Conservation (phyloP, 1,140 invertebrate genomes). For the Oryzaephilus surinamensis region DNA sequence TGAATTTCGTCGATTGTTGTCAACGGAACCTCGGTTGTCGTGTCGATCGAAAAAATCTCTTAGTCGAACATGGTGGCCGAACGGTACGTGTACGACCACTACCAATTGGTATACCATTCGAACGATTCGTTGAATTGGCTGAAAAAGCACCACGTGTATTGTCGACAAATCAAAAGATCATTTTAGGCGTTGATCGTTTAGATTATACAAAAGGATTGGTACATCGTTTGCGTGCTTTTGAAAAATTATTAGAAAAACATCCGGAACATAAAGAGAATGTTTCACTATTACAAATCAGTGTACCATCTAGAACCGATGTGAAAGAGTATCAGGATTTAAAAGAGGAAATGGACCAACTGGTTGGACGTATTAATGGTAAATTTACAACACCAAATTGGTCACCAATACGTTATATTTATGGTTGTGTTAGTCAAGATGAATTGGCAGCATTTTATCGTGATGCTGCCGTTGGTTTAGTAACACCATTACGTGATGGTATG, state of each 20-base stretch:
- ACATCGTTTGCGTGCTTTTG: slow-evolving; percentile 72
- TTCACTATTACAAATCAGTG: slow-evolving; percentile 72
- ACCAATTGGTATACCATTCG: slow-evolving; percentile 80
- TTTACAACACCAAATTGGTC: slow-evolving; percentile 86
- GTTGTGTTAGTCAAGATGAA: slow-evolving; percentile 75
- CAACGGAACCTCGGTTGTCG: slow-evolving; percentile 76
- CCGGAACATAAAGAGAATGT: slow-evolving; percentile 79
- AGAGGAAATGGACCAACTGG: slow-evolving; percentile 81
- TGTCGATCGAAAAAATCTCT: slow-evolving; percentile 74
- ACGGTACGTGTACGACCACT: slow-evolving; percentile 72
- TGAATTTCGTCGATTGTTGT: slow-evolving; percentile 87
- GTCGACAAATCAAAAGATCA: slow-evolving; percentile 64
- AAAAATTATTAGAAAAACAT: slow-evolving; percentile 71
- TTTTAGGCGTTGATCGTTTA: slow-evolving; percentile 76
- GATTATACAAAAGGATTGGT: slow-evolving; percentile 89
- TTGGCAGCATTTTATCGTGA: slow-evolving; percentile 77
- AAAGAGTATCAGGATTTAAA: slow-evolving; percentile 86
- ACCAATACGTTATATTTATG: slow-evolving; percentile 76
- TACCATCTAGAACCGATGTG: slow-evolving; percentile 81
- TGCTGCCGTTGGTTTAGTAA: slow-evolving; percentile 74
- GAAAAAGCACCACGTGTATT: slow-evolving; percentile 61
- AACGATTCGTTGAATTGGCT: slow-evolving; percentile 73
- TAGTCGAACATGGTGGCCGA: slow-evolving; percentile 77
- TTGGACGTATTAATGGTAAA: slow-evolving; percentile 75
- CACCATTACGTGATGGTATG: slow-evolving; percentile 83